Evolutionary conservation across 2,888 invertebrate genomes (phyloP).

Genomic region (Marasmarcha lunaedactyla): DNA sequence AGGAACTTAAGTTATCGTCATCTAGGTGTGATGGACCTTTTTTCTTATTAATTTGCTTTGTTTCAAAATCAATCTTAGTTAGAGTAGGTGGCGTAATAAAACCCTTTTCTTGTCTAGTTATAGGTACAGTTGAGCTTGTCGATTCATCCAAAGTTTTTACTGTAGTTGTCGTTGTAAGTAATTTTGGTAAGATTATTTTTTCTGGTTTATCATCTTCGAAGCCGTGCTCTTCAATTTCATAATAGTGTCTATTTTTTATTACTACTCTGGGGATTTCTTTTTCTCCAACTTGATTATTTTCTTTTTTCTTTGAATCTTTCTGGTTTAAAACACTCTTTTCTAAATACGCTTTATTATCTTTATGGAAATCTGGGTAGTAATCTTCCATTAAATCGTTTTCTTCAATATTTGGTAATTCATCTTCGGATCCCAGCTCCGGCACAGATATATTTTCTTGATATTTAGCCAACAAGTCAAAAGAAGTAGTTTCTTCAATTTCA

Average conservation of each 20-base stretch:
- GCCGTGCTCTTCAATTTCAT: neutral
- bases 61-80: constrained; percentile 39
- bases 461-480: constrained; percentile 9
- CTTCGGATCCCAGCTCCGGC: constrained; percentile 15
- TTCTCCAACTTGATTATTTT: neutral
- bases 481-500: constrained; percentile 11
- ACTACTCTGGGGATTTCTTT: too few species aligned
- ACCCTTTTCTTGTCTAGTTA: constrained; percentile 16
- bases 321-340: too few species aligned
- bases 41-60: constrained; percentile 25
- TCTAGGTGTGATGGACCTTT: constrained; percentile 14
- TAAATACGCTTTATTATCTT: neutral
- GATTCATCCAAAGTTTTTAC: neutral
- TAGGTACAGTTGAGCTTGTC: constrained; percentile 8
- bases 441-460: constrained; percentile 16
- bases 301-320: constrained; percentile 14
- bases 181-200: neutral
- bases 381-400: constrained; percentile 32
- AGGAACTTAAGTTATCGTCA: too few species aligned
- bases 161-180: neutral
- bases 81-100: constrained; percentile 32
- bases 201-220: neutral
- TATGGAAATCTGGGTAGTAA: constrained; percentile 42
- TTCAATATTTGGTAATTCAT: constrained; percentile 20
- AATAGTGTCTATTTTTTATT: neutral